Evolutionary conservation across 2,888 invertebrate species (phyloP).

Genomic region (Gortyna flavago): DNA sequence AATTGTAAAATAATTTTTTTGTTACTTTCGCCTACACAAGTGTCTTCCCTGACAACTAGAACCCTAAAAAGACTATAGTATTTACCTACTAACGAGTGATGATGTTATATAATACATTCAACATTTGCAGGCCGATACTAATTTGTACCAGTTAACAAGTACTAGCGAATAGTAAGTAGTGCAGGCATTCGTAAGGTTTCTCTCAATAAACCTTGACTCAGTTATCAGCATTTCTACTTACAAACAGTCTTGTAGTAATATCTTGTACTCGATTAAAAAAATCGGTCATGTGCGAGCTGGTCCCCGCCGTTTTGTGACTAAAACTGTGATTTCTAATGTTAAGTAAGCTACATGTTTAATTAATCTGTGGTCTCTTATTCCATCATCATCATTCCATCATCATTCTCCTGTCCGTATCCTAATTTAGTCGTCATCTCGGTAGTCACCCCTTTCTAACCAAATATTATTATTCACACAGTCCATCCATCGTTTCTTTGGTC

Average conservation of each 20-base stretch:
- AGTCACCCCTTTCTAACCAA: background rate
- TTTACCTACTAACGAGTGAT: background rate
- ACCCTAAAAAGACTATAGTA: background rate
- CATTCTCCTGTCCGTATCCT: no score
- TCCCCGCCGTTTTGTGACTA: background rate
- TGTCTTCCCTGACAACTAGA: no score
- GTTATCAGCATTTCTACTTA: slow-evolving; percentile 51
- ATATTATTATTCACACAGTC: background rate
- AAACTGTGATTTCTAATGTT: background rate
- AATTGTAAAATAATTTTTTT: no score
- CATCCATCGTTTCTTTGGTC: background rate
- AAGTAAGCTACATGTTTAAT: background rate
- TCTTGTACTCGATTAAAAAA: slow-evolving; percentile 15
- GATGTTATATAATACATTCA: slow-evolving; percentile 36
- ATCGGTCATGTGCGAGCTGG: slow-evolving; percentile 9
- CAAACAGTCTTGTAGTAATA: slow-evolving; percentile 22
- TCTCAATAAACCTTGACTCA: slow-evolving; percentile 59
- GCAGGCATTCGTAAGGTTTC: slow-evolving; percentile 56
- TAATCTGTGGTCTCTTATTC: no score
- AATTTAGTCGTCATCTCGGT: background rate
- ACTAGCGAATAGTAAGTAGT: slow-evolving; percentile 23
- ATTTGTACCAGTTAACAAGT: slow-evolving; percentile 37
- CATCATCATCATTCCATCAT: background rate
- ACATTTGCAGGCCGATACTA: slow-evolving; percentile 24
- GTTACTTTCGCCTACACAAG: no score